Conservation (phyloP, 2,113 vertebrate species). For the Cheilinus undulatus region DNA sequence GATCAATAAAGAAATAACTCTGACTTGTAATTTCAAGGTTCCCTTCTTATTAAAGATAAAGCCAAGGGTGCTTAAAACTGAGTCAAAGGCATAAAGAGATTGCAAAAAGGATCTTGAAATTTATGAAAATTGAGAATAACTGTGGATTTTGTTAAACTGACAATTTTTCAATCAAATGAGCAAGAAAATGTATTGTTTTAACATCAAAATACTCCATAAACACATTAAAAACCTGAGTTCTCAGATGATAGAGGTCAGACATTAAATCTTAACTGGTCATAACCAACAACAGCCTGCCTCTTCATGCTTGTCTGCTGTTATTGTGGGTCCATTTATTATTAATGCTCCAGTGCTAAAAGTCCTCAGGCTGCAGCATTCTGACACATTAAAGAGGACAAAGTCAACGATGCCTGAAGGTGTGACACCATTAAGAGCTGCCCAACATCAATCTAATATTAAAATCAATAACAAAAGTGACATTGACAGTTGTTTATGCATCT, state of each 20-base stretch:
- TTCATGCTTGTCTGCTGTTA: constrained; percentile 2
- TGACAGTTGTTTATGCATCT: neutral
- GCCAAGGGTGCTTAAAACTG: no score
- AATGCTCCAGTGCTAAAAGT: constrained; percentile 7
- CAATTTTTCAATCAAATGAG: neutral
- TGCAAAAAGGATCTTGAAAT: no score
- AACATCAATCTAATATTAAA: neutral
- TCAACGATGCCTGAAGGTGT: constrained; percentile 28
- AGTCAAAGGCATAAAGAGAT: no score
- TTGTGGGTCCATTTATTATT: constrained; percentile 8
- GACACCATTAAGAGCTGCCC: constrained; percentile 17
- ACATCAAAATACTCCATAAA: neutral
- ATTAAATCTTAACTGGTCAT: neutral
- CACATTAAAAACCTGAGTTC: neutral
- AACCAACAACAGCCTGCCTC: neutral
- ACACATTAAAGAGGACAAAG: constrained; percentile 15
- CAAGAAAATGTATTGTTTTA: neutral
- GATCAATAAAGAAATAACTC: no score
- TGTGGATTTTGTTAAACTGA: neutral
- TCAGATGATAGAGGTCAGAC: neutral
- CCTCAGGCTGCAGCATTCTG: constrained; percentile 13
- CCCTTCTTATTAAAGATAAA: no score
- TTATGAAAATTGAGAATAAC: neutral
- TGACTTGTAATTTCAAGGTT: no score
- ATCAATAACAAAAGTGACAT: neutral